Evolutionary conservation across 2,888 invertebrate genomes (phyloP).

Genomic region (Conistra vaccinii): DNA sequence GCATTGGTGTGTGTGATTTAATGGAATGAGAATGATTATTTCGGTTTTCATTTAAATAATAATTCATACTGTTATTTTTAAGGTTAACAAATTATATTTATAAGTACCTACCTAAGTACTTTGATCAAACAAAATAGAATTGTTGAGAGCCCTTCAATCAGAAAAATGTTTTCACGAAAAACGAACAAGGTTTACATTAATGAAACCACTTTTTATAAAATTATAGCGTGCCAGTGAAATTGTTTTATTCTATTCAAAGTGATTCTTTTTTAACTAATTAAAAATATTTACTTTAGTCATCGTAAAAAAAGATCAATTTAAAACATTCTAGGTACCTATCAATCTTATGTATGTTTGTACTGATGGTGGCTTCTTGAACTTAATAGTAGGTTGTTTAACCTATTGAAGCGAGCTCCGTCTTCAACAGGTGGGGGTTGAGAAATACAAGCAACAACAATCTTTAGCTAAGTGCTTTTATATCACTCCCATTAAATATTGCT

Average conservation of each 20-base stretch:
- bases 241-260: background rate
- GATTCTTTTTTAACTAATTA: background rate
- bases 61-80: background rate
- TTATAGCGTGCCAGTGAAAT: background rate
- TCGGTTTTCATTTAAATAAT: background rate
- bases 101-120: background rate
- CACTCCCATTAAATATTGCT: background rate
- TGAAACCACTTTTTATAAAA: background rate
- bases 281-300: background rate
- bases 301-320: background rate
- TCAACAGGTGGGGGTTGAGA: conserved; percentile 46
- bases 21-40: background rate
- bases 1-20: background rate
- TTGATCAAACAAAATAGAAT: background rate
- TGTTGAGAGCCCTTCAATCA: background rate
- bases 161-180: background rate
- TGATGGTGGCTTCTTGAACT: conserved; percentile 2
- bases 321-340: background rate
- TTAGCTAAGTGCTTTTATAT: background rate
- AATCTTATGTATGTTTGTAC: background rate
- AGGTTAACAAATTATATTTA: background rate
- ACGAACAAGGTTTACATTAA: background rate
- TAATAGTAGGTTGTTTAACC: conserved; percentile 25
- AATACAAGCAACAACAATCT: background rate
- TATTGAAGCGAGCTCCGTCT: conserved; percentile 32